phyloP scores from a whole-genome alignment of 2,888 invertebrate genomes.

The Volucella inflata region DNA sequence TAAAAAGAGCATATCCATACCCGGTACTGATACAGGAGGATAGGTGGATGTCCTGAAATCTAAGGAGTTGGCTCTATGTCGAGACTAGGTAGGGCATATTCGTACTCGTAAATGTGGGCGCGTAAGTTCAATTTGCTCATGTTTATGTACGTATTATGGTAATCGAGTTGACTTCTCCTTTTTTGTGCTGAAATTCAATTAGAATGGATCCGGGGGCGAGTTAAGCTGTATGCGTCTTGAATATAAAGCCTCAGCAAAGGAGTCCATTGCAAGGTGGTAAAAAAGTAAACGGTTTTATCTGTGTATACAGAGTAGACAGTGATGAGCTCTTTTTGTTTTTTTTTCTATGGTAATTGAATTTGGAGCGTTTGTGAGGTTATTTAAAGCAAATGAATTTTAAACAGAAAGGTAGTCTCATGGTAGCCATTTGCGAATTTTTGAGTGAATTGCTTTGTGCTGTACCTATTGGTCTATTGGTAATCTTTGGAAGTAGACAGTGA shows the following conservation, averaged over 20 bases:
- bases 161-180: slow-evolving; percentile 31
- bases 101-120: slow-evolving; percentile 1
- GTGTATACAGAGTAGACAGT: no score
- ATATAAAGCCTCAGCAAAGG: no score
- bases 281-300: no score
- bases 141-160: slow-evolving; percentile 50
- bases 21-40: neutral
- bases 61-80: slow-evolving; percentile 29
- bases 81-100: neutral
- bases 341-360: slow-evolving; percentile 1
- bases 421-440: no score
- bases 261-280: no score
- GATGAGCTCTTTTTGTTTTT: neutral
- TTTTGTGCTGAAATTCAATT: slow-evolving; percentile 21
- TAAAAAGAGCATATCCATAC: slow-evolving; percentile 38
- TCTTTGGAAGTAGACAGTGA: no score
- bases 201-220: neutral
- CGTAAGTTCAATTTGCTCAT: slow-evolving; percentile 29
- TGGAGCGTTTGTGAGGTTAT: no score
- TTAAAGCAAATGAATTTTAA: no score
- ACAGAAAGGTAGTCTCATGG: no score
- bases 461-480: no score
- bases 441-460: no score
- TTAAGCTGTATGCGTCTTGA: no score
- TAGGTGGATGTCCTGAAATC: neutral